A percentile compares a stretch with the other conserved stretches of the same genome.
Conservation (phyloP, 2,797 vertebrate genomes). For the Naso thynnoides region DNA sequence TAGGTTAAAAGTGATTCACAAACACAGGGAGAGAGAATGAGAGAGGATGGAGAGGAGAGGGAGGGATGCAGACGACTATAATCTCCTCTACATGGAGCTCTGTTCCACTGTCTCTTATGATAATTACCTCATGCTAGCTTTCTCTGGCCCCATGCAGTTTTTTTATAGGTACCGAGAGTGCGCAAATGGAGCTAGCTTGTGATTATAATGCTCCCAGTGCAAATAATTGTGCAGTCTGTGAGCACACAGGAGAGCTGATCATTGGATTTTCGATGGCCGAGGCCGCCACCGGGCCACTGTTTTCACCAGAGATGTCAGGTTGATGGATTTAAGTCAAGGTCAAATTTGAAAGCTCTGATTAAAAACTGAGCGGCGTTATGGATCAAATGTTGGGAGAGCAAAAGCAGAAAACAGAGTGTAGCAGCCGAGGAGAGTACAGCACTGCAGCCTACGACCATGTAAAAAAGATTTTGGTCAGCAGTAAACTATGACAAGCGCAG, state of each 20-base stretch:
- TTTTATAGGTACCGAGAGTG: constrained; percentile 48
- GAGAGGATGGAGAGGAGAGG: constrained; percentile 15
- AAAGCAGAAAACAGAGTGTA: constrained; percentile 51
- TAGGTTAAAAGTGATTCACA: constrained; percentile 75
- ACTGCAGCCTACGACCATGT: constrained; percentile 4
- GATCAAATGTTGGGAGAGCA: constrained; percentile 70
- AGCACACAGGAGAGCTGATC: constrained; percentile 56
- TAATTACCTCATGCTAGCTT: constrained; percentile 74
- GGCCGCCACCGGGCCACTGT: constrained; percentile 48
- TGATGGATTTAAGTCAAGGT: constrained; percentile 86
- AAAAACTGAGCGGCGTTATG: constrained; percentile 73
- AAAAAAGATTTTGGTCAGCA: constrained; percentile 43
- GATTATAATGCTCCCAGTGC: constrained; percentile 73
- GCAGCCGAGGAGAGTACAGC: constrained; percentile 9
- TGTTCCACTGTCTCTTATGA: constrained; percentile 64
- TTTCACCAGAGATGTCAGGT: constrained; percentile 73
- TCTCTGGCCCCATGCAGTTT: constrained; percentile 56
- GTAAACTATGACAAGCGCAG: constrained; percentile 21
- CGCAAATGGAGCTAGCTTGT: constrained; percentile 72
- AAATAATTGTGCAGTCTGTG: constrained; percentile 35
- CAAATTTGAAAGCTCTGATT: constrained; percentile 82
- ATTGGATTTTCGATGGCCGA: constrained; percentile 58
- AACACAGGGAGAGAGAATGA: constrained; percentile 48
- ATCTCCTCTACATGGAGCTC: constrained; percentile 65
- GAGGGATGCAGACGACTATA: constrained; percentile 50